These are phyloP conservation scores for Peribatodes rhomboidaria DNA, from an alignment of 2,888 invertebrate species.

Conservation along the genomic window DNA sequence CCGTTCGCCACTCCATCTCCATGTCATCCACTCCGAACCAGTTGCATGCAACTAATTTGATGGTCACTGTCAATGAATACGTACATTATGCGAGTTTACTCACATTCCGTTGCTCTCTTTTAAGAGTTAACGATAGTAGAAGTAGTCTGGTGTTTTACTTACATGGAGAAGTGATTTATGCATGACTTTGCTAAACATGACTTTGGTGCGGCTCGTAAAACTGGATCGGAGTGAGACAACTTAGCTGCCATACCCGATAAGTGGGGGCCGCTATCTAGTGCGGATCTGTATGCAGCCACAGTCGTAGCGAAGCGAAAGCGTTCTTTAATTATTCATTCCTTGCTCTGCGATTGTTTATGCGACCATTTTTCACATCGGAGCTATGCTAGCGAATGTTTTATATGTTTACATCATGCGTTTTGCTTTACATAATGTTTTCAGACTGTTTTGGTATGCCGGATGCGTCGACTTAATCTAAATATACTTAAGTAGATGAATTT, in stretches of 20 bases:
- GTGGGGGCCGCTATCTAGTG: slow-evolving; percentile 43
- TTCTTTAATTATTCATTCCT: slow-evolving; percentile 57
- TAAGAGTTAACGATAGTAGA: slow-evolving; percentile 16
- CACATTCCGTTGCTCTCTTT: slow-evolving; percentile 29
- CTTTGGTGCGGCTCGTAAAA: slow-evolving; percentile 19
- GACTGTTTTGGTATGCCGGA: slow-evolving; percentile 9
- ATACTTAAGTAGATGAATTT: background rate
- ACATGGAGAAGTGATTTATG: slow-evolving; percentile 14
- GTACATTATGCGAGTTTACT: slow-evolving; percentile 12
- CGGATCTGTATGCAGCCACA: slow-evolving; percentile 48
- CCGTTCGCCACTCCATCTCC: slow-evolving; percentile 44
- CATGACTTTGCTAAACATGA: slow-evolving; percentile 15
- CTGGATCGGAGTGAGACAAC: slow-evolving; percentile 27
- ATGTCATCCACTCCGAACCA: slow-evolving; percentile 15
- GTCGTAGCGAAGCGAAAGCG: slow-evolving; percentile 59
- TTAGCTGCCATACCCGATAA: slow-evolving; percentile 23
- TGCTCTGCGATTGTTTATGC: slow-evolving; percentile 70
- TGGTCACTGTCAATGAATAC: slow-evolving; percentile 15
- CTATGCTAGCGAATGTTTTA: slow-evolving; percentile 29
- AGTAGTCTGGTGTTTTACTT: slow-evolving; percentile 15
- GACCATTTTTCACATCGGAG: slow-evolving; percentile 47
- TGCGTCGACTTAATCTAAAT: slow-evolving; percentile 6
- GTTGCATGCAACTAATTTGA: slow-evolving; percentile 12
- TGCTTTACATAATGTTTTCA: slow-evolving; percentile 15
- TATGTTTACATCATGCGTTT: slow-evolving; percentile 28